Percentiles rank a stretch among this genome's conserved stretches.
These are phyloP conservation scores for Felis chaus DNA, from an alignment of 2,113 vertebrate genomes.

Conservation along the genomic window DNA sequence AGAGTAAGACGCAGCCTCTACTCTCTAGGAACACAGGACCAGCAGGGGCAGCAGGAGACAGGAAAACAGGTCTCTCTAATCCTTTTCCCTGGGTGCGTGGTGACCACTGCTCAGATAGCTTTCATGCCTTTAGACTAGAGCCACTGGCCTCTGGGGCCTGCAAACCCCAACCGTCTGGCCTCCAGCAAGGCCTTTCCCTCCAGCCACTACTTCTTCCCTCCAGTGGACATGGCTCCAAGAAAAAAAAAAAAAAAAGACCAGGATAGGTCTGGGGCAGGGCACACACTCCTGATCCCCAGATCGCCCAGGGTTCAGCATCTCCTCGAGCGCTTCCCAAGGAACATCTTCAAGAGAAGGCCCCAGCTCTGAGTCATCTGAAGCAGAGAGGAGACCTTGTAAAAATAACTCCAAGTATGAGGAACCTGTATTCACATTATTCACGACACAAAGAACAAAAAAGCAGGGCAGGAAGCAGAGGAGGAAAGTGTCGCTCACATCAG, in stretches of 20 bases:
- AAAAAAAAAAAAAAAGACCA: not conserved
- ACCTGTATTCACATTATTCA: conserved; percentile 81
- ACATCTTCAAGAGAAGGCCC: not conserved
- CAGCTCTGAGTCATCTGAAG: conserved; percentile 78
- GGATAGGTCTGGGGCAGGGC: not conserved
- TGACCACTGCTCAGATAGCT: not conserved
- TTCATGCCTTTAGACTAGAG: not conserved
- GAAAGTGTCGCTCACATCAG: conserved; percentile 79
- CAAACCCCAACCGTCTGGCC: not conserved
- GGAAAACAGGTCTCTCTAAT: not conserved
- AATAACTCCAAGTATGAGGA: conserved; percentile 81
- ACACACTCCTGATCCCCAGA: not conserved
- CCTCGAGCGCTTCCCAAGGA: conserved; percentile 28
- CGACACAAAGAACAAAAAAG: conserved; percentile 82
- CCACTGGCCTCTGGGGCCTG: not conserved
- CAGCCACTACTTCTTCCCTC: not conserved
- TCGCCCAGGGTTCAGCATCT: not conserved
- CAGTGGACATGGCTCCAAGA: not conserved
- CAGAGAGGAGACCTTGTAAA: conserved; percentile 81
- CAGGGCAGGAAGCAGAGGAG: conserved; percentile 85
- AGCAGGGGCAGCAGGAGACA: not conserved
- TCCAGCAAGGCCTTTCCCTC: not conserved
- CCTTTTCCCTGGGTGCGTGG: not conserved
- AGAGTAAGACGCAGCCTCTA: not conserved
- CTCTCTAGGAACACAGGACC: not conserved